Base-by-base conservation (phyloP, 2,888 invertebrate species). In the Aelia acuminata region DNA sequence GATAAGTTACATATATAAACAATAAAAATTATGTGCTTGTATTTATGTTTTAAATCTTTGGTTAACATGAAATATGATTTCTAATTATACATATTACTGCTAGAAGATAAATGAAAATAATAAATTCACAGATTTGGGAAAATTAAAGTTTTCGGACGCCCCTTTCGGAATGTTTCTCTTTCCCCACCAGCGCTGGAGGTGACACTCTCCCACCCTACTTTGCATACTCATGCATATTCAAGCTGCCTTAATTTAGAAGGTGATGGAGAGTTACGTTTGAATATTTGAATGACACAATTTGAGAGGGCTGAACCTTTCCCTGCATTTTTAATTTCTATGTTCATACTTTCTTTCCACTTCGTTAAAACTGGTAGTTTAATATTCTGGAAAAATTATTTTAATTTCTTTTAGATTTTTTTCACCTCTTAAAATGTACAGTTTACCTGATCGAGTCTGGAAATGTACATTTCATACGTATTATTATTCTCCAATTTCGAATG, bases 241-340 rank as follows among this genome's bases (percentile, higher is more conserved):
- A 70, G 18, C 31, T 35, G 20, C 7, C 31, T 31, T 70, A 70
- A 70, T 70, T 57, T 70, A 70, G 63, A 70, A 70, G 63, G 63
- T 70, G 63, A 70, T 70, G 63, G 35, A 35, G 63, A 35, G 63
- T 70, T 70, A 35, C 31, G 63, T 70, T 70, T 70, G 63, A 70
- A 70, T 70, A 70, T 70, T 70, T 70, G 63, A 70, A 70, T 35
- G 18, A 70, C 18, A 31, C 63, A 31, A 70, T 70, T 70, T 20
- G 31, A 70, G 35, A 70, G 35, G 63, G 20, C 31, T 70, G 18
- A 35, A 70, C 31, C 11, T 31, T 35, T 35, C 10, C 35, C 63
- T 70, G 63, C 15, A 70, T 70, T 70, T 70, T 70, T 70, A 70
- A 70, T 70, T 35, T 70, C 63, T 35, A 70, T 20, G 35, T 11